Conservation (phyloP, 2,797 vertebrate genomes). For the Oreochromis mossambicus region DNA sequence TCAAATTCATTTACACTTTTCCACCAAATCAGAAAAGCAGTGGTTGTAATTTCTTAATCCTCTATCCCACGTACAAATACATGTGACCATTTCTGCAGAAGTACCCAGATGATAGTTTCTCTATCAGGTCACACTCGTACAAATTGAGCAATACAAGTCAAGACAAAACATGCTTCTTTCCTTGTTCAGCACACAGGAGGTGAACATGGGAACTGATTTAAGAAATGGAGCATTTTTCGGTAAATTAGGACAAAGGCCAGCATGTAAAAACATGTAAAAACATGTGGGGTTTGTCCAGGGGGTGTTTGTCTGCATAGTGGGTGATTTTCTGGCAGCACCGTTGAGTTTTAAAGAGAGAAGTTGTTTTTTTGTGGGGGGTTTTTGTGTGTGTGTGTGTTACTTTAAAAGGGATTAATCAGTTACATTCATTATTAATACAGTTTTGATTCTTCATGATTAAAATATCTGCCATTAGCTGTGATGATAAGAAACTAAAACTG, state of each 20-base stretch:
- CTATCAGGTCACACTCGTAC: neutral
- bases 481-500: neutral
- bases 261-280: neutral
- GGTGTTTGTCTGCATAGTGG: neutral
- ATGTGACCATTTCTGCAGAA: neutral
- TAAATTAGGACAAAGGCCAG: neutral
- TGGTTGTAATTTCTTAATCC: neutral
- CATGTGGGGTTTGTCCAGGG: neutral
- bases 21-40: neutral
- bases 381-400: neutral
- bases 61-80: neutral
- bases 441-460: neutral
- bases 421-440: neutral
- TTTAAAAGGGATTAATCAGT: neutral
- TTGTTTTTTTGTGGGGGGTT: neutral
- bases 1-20: neutral
- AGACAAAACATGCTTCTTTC: neutral
- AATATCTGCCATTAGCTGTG: neutral
- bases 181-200: neutral
- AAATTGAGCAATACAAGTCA: conserved; percentile 19
- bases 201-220: neutral
- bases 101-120: neutral
- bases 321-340: neutral
- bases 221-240: neutral
- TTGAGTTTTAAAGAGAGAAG: neutral